Conservation (phyloP, 2,113 vertebrate genomes). For the Arenaria interpres region DNA sequence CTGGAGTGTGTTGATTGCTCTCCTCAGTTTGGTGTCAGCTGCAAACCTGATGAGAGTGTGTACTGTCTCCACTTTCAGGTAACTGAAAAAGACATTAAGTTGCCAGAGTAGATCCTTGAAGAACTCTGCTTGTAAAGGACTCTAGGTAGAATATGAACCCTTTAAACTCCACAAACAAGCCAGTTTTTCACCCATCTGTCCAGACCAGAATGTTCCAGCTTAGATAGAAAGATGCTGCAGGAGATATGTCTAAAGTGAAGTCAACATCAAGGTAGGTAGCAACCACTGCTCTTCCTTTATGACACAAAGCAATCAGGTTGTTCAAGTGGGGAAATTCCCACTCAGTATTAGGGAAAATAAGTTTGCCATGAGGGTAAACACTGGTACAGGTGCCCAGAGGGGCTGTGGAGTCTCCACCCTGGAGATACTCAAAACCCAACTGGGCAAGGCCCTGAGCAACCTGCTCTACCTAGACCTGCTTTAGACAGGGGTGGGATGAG, state of each 20-base stretch:
- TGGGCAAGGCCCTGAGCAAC: not conserved
- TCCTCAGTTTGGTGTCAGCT: not conserved
- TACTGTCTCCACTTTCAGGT: not conserved
- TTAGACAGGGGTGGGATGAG: not conserved
- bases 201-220: not conserved
- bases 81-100: not conserved
- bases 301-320: not conserved
- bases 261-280: not conserved
- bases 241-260: not conserved
- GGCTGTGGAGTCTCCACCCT: not conserved
- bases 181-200: not conserved
- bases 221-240: not conserved
- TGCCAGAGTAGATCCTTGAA: not conserved
- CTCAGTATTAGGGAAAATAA: not conserved
- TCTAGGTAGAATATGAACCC: not conserved
- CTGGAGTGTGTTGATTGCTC: fast-evolving
- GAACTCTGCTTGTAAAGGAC: not conserved
- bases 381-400: not conserved
- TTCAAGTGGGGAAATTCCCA: constrained; percentile 4
- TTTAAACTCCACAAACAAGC: not conserved
- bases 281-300: not conserved
- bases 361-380: not conserved
- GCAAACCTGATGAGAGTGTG: not conserved
- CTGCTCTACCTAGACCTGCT: not conserved
- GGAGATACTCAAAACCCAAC: not conserved